Percentiles rank a stretch among this genome's conserved stretches.
Evolutionary conservation across 2,888 invertebrate genomes (phyloP).

Genomic region (Oscheius sp.): DNA sequence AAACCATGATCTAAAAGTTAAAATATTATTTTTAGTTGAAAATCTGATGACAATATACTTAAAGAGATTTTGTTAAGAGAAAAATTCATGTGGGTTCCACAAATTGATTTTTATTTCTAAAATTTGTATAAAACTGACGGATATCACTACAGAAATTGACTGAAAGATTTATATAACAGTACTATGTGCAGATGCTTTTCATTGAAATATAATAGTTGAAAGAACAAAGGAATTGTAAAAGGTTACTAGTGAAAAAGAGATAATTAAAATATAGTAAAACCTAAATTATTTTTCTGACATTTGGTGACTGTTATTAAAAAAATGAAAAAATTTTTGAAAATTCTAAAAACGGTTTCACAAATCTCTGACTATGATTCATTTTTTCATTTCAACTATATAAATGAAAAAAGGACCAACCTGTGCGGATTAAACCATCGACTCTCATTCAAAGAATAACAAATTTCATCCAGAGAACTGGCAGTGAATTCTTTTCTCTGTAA

Average conservation of each 20-base stretch:
- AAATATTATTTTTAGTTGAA: too few species aligned
- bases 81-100: not conserved
- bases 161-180: too few species aligned
- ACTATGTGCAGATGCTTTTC: too few species aligned
- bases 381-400: not conserved
- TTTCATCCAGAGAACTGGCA: slow-evolving; percentile 52
- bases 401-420: slow-evolving; percentile 34
- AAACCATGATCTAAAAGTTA: slow-evolving; percentile 72
- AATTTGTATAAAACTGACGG: too few species aligned
- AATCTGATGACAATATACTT: too few species aligned
- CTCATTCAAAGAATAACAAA: slow-evolving; percentile 58
- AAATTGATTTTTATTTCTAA: too few species aligned
- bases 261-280: too few species aligned
- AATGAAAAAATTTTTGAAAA: not conserved
- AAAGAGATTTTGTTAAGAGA: not conserved
- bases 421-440: slow-evolving; percentile 67
- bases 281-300: not conserved
- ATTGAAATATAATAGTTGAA: too few species aligned
- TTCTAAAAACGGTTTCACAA: too few species aligned
- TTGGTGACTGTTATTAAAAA: not conserved
- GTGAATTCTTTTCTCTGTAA: slow-evolving; percentile 50
- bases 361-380: not conserved
- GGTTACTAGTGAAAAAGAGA: too few species aligned
- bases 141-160: too few species aligned
- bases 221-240: too few species aligned